Base-by-base conservation (phyloP, 2,888 invertebrate genomes). In the Chrysolina haemoptera region DNA sequence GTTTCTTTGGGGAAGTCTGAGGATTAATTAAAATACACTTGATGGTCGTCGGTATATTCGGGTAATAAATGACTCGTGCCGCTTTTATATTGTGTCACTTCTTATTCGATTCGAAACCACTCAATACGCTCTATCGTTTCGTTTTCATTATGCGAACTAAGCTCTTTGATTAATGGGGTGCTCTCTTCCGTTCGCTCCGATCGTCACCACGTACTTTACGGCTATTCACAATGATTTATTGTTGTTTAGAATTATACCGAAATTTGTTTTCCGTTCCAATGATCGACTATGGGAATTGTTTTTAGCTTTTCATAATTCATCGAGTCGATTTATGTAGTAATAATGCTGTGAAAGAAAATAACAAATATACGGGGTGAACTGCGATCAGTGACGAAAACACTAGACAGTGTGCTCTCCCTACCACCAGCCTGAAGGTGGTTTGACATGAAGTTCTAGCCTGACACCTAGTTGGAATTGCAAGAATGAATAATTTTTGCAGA, bases 21-120 rank as follows among this genome's bases (percentile, higher is more conserved):
- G 50, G 59, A 62, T 67, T 71, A 67, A 67, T 71, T 71, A 48
- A 67, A 62, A 53, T 16, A 67, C 55, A 27, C 27, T 59, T 35
- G 59, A 59, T 59, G 59, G 59, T 59, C 59, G 14, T 22, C 59
- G 35, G 59, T 27, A 35, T n/a, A 59, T 59, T 59, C 59, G 35
- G 20, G 27, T 59, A 59, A 59, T 59, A 8, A 59, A 59, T 35
- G 59, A 59, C 59, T 59, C n/a, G 59, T 22, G 22, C n/a, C 11
- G 14, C 27, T 14, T 59, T 59, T 59, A 59, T 59, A 59, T 59
- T n/a, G 35, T 35, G 59, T 59, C 59, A 35, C 35, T 59, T 35
- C 59, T 59, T 35, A 59, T 59, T 59, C 59, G 59, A 27, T 27
- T 59, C 59, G 59, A 59, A 35, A 59, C 35, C 59, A 35, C 59